A percentile compares a stretch with the other conserved stretches of the same genome.
Conservation (phyloP, 1,140 invertebrate species). For the Psilanteris sp. region DNA sequence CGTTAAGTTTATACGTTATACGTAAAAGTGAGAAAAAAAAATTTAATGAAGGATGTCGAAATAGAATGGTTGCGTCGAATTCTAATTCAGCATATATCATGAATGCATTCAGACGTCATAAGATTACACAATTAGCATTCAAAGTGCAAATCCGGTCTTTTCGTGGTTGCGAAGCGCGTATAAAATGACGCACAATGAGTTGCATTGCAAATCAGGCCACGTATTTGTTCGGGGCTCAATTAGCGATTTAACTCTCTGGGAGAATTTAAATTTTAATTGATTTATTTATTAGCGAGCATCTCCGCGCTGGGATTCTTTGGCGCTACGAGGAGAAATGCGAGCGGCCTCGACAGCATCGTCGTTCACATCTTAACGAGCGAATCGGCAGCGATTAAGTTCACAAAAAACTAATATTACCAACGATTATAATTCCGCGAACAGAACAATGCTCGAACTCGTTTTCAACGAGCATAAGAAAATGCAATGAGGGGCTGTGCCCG, state of each 20-base stretch:
- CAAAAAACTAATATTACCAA: slow-evolving; percentile 74
- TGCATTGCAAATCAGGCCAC: slow-evolving; percentile 72
- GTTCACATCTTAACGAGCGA: slow-evolving; percentile 74
- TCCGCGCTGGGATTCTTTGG: slow-evolving; percentile 68
- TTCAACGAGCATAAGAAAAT: slow-evolving; percentile 60
- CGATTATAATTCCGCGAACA: slow-evolving; percentile 74
- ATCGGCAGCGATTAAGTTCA: slow-evolving; percentile 68
- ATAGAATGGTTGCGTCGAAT: slow-evolving; percentile 33
- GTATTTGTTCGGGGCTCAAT: slow-evolving; percentile 70
- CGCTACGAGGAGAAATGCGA: slow-evolving; percentile 74
- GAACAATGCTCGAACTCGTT: slow-evolving; percentile 68
- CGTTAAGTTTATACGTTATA: background rate
- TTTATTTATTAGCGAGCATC: slow-evolving; percentile 72
- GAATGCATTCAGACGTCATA: slow-evolving; percentile 45
- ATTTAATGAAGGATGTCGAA: slow-evolving; percentile 42
- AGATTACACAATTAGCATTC: slow-evolving; percentile 66
- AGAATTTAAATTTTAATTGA: slow-evolving; percentile 78
- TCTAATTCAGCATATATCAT: slow-evolving; percentile 43
- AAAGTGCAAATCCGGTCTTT: slow-evolving; percentile 54
- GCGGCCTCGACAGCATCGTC: slow-evolving; percentile 58
- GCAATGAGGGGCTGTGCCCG: slow-evolving; percentile 33
- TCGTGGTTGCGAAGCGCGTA: slow-evolving; percentile 45
- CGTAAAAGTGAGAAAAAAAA: background rate
- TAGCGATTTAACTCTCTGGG: slow-evolving; percentile 72
- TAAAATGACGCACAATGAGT: slow-evolving; percentile 58